phyloP scores from a whole-genome alignment of 1,140 invertebrate genomes.

The Octopus sinensis region DNA sequence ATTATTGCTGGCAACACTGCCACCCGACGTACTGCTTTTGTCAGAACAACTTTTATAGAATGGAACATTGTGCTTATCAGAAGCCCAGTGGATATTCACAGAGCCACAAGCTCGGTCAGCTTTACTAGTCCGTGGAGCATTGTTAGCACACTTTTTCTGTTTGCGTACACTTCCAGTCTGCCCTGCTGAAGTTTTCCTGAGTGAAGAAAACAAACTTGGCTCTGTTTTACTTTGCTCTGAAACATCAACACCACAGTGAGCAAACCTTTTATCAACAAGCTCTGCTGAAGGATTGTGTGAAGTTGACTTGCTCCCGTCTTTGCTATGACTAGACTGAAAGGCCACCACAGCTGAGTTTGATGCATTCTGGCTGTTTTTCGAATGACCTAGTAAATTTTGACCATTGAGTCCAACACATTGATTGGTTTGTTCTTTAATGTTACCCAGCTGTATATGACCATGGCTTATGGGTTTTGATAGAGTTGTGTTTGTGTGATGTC shows the following conservation, averaged over 20 bases:
- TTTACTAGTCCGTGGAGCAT: background rate
- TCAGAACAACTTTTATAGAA: constrained; percentile 8
- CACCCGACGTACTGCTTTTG: background rate
- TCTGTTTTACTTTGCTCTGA: background rate
- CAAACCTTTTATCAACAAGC: too few species aligned
- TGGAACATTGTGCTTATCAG: constrained; percentile 12
- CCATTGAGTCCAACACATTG: background rate
- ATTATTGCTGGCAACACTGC: background rate
- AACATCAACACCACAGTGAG: too few species aligned
- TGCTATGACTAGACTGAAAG: constrained; percentile 11
- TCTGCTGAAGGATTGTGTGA: too few species aligned
- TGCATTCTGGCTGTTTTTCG: constrained; percentile 1
- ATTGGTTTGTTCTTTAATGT: constrained; percentile 5
- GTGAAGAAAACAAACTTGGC: background rate
- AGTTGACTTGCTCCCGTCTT: background rate
- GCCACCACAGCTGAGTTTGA: constrained; percentile 7
- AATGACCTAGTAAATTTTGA: background rate
- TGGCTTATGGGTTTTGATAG: background rate
- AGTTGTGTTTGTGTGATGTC: constrained; percentile 3
- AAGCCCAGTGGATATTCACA: background rate
- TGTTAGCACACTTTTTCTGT: background rate
- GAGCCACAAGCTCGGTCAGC: background rate
- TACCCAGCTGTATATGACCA: background rate
- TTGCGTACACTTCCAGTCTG: background rate
- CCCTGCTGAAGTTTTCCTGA: background rate